Percentiles rank a stretch among this genome's conserved stretches.
Evolutionary conservation across 2,797 vertebrate genomes (phyloP).

Genomic region (Cynodonichthys magdalenae): DNA sequence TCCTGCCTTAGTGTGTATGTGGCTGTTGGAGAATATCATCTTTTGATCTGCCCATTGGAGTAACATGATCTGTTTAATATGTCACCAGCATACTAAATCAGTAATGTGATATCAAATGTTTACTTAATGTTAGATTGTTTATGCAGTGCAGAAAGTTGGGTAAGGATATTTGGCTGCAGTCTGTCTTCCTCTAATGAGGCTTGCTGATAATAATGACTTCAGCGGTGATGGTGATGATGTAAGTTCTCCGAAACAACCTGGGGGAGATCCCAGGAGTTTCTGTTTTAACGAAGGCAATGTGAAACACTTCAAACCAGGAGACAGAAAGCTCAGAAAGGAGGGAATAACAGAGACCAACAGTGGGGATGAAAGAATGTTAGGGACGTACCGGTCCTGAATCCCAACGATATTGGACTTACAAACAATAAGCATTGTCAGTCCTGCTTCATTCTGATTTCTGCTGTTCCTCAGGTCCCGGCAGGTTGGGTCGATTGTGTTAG

Average conservation of each 20-base stretch:
- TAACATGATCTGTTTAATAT: slow-evolving; percentile 60
- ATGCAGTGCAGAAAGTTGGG: slow-evolving; percentile 42
- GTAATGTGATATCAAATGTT: slow-evolving; percentile 63
- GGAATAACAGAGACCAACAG: slow-evolving; percentile 35
- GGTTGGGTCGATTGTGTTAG: slow-evolving; percentile 61
- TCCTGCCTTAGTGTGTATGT: slow-evolving; percentile 26
- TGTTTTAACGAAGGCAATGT: slow-evolving; percentile 60
- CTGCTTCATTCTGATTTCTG: slow-evolving; percentile 51
- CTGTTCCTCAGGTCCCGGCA: slow-evolving; percentile 63
- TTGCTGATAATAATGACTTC: slow-evolving; percentile 64
- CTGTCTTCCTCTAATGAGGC: slow-evolving; percentile 63
- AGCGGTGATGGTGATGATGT: slow-evolving; percentile 71
- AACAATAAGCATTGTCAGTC: slow-evolving; percentile 70
- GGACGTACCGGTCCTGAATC: slow-evolving; percentile 50
- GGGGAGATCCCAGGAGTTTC: slow-evolving; percentile 68
- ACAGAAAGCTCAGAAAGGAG: slow-evolving; percentile 17
- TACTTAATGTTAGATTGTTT: slow-evolving; percentile 58
- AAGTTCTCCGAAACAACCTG: slow-evolving; percentile 75
- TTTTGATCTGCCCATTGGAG: slow-evolving; percentile 54
- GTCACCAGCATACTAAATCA: slow-evolving; percentile 52
- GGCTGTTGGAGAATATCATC: slow-evolving; percentile 42
- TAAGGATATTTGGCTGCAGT: slow-evolving; percentile 29
- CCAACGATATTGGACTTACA: slow-evolving; percentile 54
- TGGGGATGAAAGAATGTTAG: slow-evolving; percentile 46
- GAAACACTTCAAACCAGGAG: slow-evolving; percentile 19